Percentiles rank a stretch among this genome's conserved stretches.
Conservation (phyloP, 2,888 invertebrate species). For the Scaeva pyrastri region DNA sequence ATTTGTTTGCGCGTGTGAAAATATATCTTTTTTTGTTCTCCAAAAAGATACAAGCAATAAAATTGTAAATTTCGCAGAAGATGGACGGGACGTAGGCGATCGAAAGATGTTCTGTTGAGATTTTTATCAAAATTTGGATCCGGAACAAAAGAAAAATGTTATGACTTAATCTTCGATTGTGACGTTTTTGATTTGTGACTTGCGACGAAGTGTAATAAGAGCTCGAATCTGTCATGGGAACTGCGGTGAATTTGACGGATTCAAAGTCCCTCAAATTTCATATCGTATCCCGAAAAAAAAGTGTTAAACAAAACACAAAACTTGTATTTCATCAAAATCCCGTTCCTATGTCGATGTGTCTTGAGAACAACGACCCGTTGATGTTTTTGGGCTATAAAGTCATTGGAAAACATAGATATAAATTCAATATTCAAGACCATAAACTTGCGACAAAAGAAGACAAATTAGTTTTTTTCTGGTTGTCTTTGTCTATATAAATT, state of each 20-base stretch:
- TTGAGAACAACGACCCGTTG: slow-evolving; percentile 57
- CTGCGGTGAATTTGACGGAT: not conserved
- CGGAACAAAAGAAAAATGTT: slow-evolving; percentile 17
- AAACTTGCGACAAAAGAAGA: slow-evolving; percentile 43
- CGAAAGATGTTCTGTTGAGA: slow-evolving; percentile 20
- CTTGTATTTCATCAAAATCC: not conserved
- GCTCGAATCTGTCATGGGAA: not conserved
- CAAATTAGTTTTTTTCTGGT: slow-evolving; percentile 60
- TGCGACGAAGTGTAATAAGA: not conserved
- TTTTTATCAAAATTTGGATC: slow-evolving; percentile 36
- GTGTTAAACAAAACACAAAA: slow-evolving; percentile 5
- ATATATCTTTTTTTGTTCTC: not conserved
- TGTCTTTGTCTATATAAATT: slow-evolving; percentile 30
- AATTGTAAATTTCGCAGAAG: slow-evolving; percentile 51
- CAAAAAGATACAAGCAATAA: slow-evolving; percentile 20
- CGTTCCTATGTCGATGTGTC: no score
- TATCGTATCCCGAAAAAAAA: slow-evolving; percentile 29
- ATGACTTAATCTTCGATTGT: slow-evolving; percentile 63
- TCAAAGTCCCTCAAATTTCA: slow-evolving; percentile 37
- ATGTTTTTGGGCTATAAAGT: slow-evolving; percentile 46
- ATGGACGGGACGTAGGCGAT: slow-evolving; percentile 45
- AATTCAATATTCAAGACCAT: slow-evolving; percentile 39
- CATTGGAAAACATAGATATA: slow-evolving; percentile 45
- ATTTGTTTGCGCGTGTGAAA: not conserved
- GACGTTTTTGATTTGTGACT: slow-evolving; percentile 1